A percentile compares a stretch with the other conserved stretches of the same genome.
phyloP scores from a whole-genome alignment of 2,113 vertebrate species.

The Anolis carolinensis region DNA sequence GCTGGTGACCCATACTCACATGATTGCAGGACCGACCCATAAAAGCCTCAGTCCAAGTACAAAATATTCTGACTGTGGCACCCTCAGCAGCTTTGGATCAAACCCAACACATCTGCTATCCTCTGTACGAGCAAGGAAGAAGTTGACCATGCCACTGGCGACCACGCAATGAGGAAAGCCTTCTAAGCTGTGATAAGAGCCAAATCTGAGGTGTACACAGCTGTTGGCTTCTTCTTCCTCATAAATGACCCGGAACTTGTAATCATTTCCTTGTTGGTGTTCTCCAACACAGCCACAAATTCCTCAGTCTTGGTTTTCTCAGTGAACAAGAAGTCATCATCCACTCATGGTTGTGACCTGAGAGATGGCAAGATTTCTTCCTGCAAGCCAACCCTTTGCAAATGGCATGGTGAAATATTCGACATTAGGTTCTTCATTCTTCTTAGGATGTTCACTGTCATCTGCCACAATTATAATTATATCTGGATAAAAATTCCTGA shows the following conservation, averaged over 20 bases:
- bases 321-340: conserved; percentile 81
- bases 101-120: conserved; percentile 72
- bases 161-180: conserved; percentile 71
- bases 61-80: conserved; percentile 65
- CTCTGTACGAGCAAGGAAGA: conserved; percentile 80
- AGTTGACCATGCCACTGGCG: conserved; percentile 72
- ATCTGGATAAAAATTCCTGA: conserved; percentile 72
- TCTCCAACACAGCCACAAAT: conserved; percentile 79
- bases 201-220: conserved; percentile 64
- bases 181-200: conserved; percentile 56
- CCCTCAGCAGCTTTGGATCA: conserved; percentile 74
- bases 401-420: conserved; percentile 80
- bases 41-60: too few relatives aligned
- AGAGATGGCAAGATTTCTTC: conserved; percentile 80
- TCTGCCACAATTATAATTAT: conserved; percentile 75
- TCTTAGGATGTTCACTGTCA: conserved; percentile 66
- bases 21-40: too few relatives aligned
- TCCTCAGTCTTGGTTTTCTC: conserved; percentile 75
- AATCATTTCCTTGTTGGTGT: conserved; percentile 64
- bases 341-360: conserved; percentile 84
- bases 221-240: conserved; percentile 65
- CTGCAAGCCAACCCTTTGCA: conserved; percentile 84
- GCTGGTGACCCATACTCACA: conserved; percentile 70
- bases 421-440: conserved; percentile 64
- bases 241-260: conserved; percentile 69